phyloP scores from a whole-genome alignment of 1,140 invertebrate species.

The Drosophila yakuba region DNA sequence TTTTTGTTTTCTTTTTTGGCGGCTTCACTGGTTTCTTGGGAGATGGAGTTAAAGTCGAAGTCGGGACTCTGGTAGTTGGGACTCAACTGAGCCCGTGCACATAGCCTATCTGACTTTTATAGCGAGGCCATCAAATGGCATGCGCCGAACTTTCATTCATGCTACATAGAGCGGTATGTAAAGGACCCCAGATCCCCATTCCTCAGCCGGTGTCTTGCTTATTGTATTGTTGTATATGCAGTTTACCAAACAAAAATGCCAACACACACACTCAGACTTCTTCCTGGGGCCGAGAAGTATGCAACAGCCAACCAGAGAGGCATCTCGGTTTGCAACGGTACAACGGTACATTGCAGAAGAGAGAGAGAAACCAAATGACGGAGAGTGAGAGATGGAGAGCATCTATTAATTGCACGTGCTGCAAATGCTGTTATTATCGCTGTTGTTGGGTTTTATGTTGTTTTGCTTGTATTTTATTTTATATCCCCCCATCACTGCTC shows the following conservation, averaged over 20 bases:
- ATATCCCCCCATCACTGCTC: conserved; percentile 56
- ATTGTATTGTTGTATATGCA: conserved; percentile 83
- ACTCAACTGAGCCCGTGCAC: conserved; percentile 76
- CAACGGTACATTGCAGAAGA: conserved; percentile 4
- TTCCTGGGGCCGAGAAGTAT: conserved; percentile 56
- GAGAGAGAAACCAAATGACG: background rate
- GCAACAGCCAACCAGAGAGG: conserved; percentile 71
- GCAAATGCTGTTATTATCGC: conserved; percentile 54
- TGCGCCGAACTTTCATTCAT: conserved; percentile 74
- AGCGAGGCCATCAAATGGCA: conserved; percentile 76
- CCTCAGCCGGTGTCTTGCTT: conserved; percentile 65
- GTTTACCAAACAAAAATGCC: conserved; percentile 82
- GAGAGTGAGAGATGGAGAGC: conserved; percentile 17
- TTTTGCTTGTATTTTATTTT: conserved; percentile 84
- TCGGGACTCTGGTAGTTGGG: conserved; percentile 75
- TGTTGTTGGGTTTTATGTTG: conserved; percentile 71
- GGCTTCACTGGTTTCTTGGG: conserved; percentile 4
- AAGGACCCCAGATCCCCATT: conserved; percentile 22
- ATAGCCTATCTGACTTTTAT: conserved; percentile 82
- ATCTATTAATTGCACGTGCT: conserved; percentile 70
- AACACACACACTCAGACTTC: conserved; percentile 69
- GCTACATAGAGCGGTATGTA: conserved; percentile 56
- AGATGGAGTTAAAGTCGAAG: conserved; percentile 60
- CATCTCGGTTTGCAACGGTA: conserved; percentile 41
- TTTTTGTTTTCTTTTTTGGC: conserved; percentile 22